A percentile compares a stretch with the other conserved stretches of the same genome.
Evolutionary conservation across 2,888 invertebrate species (phyloP).

Genomic region (Pseudanteris insignis): DNA sequence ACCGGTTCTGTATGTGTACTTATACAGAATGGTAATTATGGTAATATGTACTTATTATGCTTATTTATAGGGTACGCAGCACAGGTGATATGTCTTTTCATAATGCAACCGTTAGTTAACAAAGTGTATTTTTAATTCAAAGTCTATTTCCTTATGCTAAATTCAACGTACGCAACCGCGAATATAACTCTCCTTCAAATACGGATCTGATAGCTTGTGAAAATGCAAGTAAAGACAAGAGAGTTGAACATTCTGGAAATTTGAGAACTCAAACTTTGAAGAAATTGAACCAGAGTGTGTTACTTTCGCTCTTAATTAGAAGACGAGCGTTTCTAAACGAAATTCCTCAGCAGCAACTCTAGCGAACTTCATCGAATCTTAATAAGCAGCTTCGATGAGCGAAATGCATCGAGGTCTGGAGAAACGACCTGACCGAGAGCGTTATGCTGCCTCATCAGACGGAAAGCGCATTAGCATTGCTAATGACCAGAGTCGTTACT

Average conservation of each 20-base stretch:
- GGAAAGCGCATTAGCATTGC: conserved; percentile 65
- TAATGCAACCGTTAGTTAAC: too few relatives aligned
- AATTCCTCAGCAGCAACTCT: conserved; percentile 33
- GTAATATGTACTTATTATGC: too few relatives aligned
- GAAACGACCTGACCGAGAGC: conserved; percentile 47
- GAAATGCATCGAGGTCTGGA: conserved; percentile 36
- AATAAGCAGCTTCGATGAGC: conserved; percentile 37
- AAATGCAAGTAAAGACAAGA: conserved; percentile 22
- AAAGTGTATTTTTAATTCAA: too few relatives aligned
- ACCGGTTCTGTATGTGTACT: too few relatives aligned
- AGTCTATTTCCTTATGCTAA: conserved; percentile 23
- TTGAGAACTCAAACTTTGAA: conserved; percentile 22
- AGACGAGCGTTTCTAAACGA: conserved; percentile 21
- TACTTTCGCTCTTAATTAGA: conserved; percentile 36
- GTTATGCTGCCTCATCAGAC: conserved; percentile 61
- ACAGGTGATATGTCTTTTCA: too few relatives aligned
- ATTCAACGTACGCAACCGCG: conserved; percentile 24
- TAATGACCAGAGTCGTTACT: conserved; percentile 63
- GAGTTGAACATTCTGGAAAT: conserved; percentile 29
- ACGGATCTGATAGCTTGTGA: conserved; percentile 18
- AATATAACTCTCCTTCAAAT: conserved; percentile 37
- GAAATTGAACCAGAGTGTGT: conserved; percentile 27
- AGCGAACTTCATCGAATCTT: conserved; percentile 40
- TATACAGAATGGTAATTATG: too few relatives aligned
- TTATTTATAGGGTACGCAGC: too few relatives aligned